Conservation (phyloP, 2,888 invertebrate genomes). For the Calephelis perditalis region DNA sequence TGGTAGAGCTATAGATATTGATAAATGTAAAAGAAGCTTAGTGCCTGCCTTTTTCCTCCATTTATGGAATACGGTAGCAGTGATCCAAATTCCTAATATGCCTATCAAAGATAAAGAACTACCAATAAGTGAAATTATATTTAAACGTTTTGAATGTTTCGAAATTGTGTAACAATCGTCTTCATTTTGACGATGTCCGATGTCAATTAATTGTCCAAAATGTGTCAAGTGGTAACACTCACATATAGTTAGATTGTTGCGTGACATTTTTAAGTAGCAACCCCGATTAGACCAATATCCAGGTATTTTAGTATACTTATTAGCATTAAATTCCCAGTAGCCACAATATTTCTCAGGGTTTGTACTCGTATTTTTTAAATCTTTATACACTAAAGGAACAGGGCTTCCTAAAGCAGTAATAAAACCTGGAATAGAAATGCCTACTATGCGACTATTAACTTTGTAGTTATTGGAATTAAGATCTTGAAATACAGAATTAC, state of each 20-base stretch:
- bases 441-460: constrained; percentile 74
- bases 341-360: constrained; percentile 57
- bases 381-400: constrained; percentile 72
- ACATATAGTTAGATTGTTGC: constrained; percentile 49
- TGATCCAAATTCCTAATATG: constrained; percentile 76
- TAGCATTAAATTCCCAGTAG: constrained; percentile 75
- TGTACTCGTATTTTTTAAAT: constrained; percentile 32
- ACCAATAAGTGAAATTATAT: constrained; percentile 78
- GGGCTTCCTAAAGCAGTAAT: constrained; percentile 72
- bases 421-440: constrained; percentile 79
- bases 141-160: constrained; percentile 63
- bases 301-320: constrained; percentile 34
- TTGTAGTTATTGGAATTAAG: constrained; percentile 39
- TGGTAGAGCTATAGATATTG: constrained; percentile 79
- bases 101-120: constrained; percentile 78
- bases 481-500: constrained; percentile 75
- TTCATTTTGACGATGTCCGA: constrained; percentile 30
- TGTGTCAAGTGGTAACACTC: constrained; percentile 79
- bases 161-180: constrained; percentile 29
- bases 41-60: constrained; percentile 82
- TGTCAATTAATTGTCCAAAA: constrained; percentile 77
- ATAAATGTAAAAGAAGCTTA: constrained; percentile 81
- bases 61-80: constrained; percentile 75
- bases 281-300: constrained; percentile 79
- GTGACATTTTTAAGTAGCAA: constrained; percentile 53